phyloP scores from a whole-genome alignment of 1,140 invertebrate species.

The Arion vulgaris region DNA sequence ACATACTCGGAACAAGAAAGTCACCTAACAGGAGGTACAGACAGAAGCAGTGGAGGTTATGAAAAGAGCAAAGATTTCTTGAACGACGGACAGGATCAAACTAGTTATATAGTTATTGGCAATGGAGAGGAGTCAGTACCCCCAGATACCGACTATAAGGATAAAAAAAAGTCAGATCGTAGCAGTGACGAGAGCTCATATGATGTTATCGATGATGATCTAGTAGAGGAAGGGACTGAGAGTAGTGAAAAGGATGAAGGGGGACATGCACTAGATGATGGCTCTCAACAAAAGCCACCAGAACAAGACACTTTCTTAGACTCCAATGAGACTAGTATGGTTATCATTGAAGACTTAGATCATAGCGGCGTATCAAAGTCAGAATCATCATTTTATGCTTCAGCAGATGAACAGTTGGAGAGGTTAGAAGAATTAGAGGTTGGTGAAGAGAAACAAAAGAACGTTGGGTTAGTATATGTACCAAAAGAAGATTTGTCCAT shows the following conservation, averaged over 20 bases:
- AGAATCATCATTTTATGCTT: constrained; percentile 20
- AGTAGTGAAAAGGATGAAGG: constrained; percentile 14
- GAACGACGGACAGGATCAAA: constrained; percentile 9
- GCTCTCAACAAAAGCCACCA: not conserved
- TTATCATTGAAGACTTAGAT: constrained; percentile 27
- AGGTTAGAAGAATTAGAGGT: not conserved
- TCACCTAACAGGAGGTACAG: not conserved
- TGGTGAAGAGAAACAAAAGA: not conserved
- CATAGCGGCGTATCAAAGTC: not conserved
- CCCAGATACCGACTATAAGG: not conserved
- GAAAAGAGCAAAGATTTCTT: not conserved
- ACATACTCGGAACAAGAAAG: not conserved
- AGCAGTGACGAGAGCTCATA: constrained; percentile 40
- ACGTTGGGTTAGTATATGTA: not conserved
- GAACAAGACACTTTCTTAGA: constrained; percentile 11
- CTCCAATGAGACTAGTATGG: constrained; percentile 25
- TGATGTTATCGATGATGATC: constrained; percentile 33
- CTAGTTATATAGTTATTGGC: constrained; percentile 31
- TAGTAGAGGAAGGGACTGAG: not conserved
- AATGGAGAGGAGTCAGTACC: constrained; percentile 11
- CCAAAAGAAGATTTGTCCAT: not conserved
- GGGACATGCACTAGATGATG: not conserved
- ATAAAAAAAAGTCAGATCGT: constrained; percentile 28
- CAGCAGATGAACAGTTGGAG: not conserved
- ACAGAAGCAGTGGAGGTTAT: not conserved